phyloP scores from a whole-genome alignment of 1,140 invertebrate species.

The Pseudomyrmex flavicornis region DNA sequence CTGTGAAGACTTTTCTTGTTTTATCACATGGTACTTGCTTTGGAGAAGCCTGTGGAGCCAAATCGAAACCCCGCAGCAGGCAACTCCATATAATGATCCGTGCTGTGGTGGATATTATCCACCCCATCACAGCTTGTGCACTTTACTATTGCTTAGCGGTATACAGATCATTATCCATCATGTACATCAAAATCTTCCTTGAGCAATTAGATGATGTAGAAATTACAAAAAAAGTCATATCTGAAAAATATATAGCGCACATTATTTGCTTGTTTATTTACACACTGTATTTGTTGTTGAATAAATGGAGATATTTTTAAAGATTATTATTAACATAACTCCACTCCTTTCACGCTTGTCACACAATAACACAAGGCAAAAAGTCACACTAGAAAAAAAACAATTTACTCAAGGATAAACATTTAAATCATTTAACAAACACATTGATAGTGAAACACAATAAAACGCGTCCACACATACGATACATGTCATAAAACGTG shows the following conservation, averaged over 20 bases:
- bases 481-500: conserved; percentile 10
- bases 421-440: conserved; percentile 2
- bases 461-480: background rate
- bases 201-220: conserved; percentile 47
- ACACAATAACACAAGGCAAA: too few species aligned
- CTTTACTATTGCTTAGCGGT: conserved; percentile 66
- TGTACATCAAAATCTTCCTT: conserved; percentile 35
- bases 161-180: conserved; percentile 70
- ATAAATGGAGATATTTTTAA: too few species aligned
- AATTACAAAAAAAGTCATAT: conserved; percentile 37
- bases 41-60: conserved; percentile 79
- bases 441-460: background rate
- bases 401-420: background rate
- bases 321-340: too few species aligned
- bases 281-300: too few species aligned
- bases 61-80: conserved; percentile 78
- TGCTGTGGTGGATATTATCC: conserved; percentile 77
- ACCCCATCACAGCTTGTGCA: conserved; percentile 82
- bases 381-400: too few species aligned
- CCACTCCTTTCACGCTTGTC: too few species aligned
- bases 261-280: background rate
- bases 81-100: conserved; percentile 82
- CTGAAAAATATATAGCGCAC: conserved; percentile 25
- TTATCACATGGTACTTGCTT: conserved; percentile 90
- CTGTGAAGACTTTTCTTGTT: conserved; percentile 91